These are phyloP conservation scores for Scomber japonicus DNA, from an alignment of 2,113 vertebrate species.

Conservation along the genomic window DNA sequence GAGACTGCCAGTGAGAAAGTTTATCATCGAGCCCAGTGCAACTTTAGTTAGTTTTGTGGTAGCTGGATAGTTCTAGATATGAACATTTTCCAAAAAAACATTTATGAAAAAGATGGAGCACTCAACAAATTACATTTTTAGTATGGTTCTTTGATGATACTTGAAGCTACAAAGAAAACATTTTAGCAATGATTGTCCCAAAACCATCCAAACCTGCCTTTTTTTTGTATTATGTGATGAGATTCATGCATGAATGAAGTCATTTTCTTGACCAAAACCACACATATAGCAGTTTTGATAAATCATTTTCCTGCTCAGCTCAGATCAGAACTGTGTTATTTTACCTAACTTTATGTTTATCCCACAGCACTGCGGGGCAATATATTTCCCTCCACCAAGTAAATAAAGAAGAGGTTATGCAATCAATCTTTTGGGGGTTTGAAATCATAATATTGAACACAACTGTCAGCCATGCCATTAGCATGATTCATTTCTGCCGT, in stretches of 20 bases:
- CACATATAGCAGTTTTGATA: constrained; percentile 28
- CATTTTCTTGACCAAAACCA: neutral
- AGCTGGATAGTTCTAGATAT: constrained; percentile 8
- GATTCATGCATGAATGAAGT: constrained; percentile 33
- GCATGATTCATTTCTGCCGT: constrained; percentile 87
- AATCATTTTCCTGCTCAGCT: constrained; percentile 34
- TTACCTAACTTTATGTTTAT: constrained; percentile 72
- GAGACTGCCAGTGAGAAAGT: neutral
- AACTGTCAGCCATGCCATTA: constrained; percentile 87
- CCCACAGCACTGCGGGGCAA: constrained; percentile 70
- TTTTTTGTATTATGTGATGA: constrained; percentile 9
- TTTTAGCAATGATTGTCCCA: neutral
- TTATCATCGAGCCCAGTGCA: neutral
- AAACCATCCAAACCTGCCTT: neutral
- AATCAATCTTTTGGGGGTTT: constrained; percentile 87
- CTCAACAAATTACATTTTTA: constrained; percentile 27
- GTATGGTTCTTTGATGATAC: neutral
- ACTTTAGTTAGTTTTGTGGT: neutral
- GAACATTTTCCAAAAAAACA: neutral
- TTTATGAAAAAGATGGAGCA: constrained; percentile 2
- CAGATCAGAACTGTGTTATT: constrained; percentile 58
- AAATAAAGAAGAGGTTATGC: constrained; percentile 86
- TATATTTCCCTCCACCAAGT: constrained; percentile 77
- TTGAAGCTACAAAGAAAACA: neutral
- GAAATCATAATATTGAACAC: constrained; percentile 88